These are phyloP conservation scores for Sinocyclocheilus rhinocerous DNA, from an alignment of 2,113 vertebrate species.

Conservation along the genomic window DNA sequence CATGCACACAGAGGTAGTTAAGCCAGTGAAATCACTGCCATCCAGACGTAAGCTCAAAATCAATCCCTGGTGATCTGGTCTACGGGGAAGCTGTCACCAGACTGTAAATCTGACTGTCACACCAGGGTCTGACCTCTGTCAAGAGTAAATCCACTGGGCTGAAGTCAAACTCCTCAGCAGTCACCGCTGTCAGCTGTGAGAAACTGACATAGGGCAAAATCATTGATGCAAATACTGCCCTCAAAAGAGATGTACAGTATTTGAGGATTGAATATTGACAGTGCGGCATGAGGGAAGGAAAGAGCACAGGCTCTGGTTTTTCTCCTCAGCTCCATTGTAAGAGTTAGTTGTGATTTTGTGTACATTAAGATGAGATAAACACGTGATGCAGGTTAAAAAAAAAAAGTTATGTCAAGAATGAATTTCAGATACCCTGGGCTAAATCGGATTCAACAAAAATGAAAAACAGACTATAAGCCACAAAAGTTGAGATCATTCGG, in stretches of 20 bases:
- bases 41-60: constrained; percentile 20
- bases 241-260: constrained; percentile 5
- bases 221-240: constrained; percentile 30
- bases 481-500: constrained; percentile 23
- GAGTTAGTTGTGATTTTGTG: not conserved
- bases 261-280: constrained; percentile 23
- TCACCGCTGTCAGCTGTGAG: constrained; percentile 38
- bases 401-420: not conserved
- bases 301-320: not conserved
- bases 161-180: constrained; percentile 26
- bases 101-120: constrained; percentile 52
- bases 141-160: constrained; percentile 42
- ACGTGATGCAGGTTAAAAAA: not conserved
- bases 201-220: constrained; percentile 29
- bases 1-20: not conserved
- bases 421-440: not conserved
- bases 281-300: not conserved
- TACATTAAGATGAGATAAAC: not conserved
- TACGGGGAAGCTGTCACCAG: constrained; percentile 48
- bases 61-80: constrained; percentile 17
- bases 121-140: constrained; percentile 56
- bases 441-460: constrained; percentile 27
- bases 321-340: not conserved
- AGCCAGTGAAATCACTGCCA: constrained; percentile 31
- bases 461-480: constrained; percentile 13